Conservation (phyloP, 2,888 invertebrate species). For the Meiosimyza platycephala region DNA sequence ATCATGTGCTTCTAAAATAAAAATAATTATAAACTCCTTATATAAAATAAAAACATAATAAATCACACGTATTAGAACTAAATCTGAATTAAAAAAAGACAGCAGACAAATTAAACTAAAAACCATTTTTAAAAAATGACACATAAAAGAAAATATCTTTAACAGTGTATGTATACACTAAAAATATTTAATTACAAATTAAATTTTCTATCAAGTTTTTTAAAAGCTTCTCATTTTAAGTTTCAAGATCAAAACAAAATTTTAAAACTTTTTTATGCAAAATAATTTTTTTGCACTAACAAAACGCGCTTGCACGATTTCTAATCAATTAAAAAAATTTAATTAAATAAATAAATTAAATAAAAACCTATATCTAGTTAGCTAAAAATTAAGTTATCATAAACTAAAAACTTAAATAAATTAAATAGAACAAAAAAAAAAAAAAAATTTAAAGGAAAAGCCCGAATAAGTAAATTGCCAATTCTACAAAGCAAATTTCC, state of each 20-base stretch:
- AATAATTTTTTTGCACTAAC: not conserved
- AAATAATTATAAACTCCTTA: not conserved
- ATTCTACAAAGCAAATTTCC: not conserved
- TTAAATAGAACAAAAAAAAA: slow-evolving; percentile 1
- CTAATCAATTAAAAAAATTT: not conserved
- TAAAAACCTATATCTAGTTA: not conserved
- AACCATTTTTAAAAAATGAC: slow-evolving; percentile 8
- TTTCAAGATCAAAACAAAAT: not conserved
- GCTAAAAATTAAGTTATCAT: slow-evolving; percentile 2
- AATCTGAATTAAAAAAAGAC: not conserved
- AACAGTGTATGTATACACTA: slow-evolving; percentile 21
- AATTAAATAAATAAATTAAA: not conserved
- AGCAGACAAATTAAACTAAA: not conserved
- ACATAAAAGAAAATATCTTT: slow-evolving; percentile 26
- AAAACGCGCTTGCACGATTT: slow-evolving; percentile 1
- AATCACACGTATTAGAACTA: not conserved
- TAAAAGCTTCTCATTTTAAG: slow-evolving; percentile 8
- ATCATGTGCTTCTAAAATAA: not conserved
- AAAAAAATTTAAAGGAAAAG: not conserved
- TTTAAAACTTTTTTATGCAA: not conserved
- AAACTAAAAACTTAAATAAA: not conserved
- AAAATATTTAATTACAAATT: not conserved
- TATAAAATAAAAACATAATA: not conserved
- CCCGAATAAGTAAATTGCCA: not conserved
- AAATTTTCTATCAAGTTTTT: slow-evolving; percentile 8